These are phyloP conservation scores for Homalodisca vitripennis DNA, from an alignment of 1,140 invertebrate species.

Conservation along the genomic window DNA sequence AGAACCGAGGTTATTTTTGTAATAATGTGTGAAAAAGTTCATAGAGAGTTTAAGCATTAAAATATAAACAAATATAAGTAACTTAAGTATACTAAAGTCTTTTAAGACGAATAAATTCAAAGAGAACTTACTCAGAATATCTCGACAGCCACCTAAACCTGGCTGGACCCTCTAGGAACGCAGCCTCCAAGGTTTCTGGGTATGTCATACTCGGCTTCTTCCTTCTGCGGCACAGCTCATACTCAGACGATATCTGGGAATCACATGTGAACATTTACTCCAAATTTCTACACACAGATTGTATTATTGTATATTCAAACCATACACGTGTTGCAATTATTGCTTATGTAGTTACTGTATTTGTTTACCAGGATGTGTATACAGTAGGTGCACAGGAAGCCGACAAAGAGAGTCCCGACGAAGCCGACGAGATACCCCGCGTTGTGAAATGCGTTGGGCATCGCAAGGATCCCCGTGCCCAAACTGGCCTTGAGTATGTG, in stretches of 20 bases:
- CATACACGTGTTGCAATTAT: neutral
- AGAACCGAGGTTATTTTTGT: too few relatives aligned
- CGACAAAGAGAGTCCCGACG: slow-evolving; percentile 66
- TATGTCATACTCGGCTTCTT: slow-evolving; percentile 68
- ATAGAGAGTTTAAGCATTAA: too few relatives aligned
- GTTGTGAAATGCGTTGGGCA: slow-evolving; percentile 81
- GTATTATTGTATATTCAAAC: too few relatives aligned
- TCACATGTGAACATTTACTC: slow-evolving; percentile 50
- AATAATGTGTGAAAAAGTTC: too few relatives aligned
- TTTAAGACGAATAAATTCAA: too few relatives aligned
- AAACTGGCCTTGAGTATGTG: slow-evolving; percentile 84
- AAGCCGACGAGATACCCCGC: slow-evolving; percentile 70
- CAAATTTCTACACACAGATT: too few relatives aligned
- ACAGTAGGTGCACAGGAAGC: slow-evolving; percentile 74
- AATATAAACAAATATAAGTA: too few relatives aligned
- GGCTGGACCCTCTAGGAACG: slow-evolving; percentile 64
- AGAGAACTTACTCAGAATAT: slow-evolving; percentile 55
- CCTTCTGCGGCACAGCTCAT: slow-evolving; percentile 65
- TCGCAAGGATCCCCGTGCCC: slow-evolving; percentile 87
- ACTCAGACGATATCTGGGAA: slow-evolving; percentile 58
- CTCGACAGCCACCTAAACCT: slow-evolving; percentile 46
- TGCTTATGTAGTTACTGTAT: too few relatives aligned
- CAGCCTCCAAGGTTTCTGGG: slow-evolving; percentile 66
- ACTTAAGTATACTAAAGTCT: too few relatives aligned
- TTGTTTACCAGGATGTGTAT: slow-evolving; percentile 65